Evolutionary conservation across 35 echinoderm and acorn worm genomes (phyloP).

Genomic region (Ptychodera flava): DNA sequence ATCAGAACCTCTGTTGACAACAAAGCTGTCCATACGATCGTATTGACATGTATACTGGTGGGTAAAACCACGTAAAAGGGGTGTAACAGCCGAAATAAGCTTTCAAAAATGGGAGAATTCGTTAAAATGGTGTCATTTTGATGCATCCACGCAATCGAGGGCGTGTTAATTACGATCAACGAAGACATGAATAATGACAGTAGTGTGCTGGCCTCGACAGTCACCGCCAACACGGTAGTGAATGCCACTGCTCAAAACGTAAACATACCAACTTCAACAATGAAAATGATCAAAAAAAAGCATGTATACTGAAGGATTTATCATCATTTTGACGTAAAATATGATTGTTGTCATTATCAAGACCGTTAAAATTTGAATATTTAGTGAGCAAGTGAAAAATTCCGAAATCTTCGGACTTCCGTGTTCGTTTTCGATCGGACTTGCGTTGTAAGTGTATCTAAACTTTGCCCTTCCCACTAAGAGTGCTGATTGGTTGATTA

Average conservation of each 20-base stretch:
- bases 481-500: neutral
- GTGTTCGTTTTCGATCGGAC: neutral
- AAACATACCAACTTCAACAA: neutral
- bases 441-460: neutral
- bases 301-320: neutral
- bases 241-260: neutral
- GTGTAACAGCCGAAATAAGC: neutral
- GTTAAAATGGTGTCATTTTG: neutral
- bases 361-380: neutral
- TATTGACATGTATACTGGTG: neutral
- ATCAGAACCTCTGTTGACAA: neutral
- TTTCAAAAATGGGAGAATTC: neutral
- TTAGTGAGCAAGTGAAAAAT: neutral
- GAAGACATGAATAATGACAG: neutral
- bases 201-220: neutral
- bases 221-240: neutral
- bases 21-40: neutral
- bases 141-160: neutral
- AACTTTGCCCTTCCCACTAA: neutral
- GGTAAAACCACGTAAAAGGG: neutral
- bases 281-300: neutral
- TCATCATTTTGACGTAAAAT: neutral
- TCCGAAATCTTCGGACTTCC: neutral
- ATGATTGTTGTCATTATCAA: neutral
- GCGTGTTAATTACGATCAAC: neutral